Evolutionary conservation across 2,888 invertebrate genomes (phyloP), one percentile per base, ranked within the genome.

Genomic region (Perizoma flavofasciatum): DNA sequence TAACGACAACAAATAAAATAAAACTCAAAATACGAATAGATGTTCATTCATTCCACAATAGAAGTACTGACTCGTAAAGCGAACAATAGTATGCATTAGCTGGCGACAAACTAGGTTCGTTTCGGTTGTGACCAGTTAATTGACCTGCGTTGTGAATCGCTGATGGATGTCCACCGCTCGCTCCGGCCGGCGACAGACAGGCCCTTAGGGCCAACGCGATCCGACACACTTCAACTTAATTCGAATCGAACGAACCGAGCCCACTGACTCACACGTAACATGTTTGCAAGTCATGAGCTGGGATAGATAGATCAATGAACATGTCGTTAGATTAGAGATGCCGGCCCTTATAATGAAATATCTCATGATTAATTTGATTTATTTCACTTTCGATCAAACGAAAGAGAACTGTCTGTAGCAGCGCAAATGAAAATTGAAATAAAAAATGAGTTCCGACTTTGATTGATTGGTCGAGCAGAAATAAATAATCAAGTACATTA

Each of bases 141-240:
- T 89, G 89, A 85, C 78, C 80, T 73, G 79, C 83, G 85, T 83
- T 76, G 78, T 74, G 78, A 87, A 91, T 90, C 77, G 77, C 72
- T 87, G 88, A 90, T 85, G 79, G 75, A 90, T 86, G 85, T 79
- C 78, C 79, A 72, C 72, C 75, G 70, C 71, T 67, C 71, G 74
- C 73, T 69, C 65, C 70, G 69, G 59, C 65, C 70, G 69, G 59
- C 69, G 72, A 71, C 77, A 69, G 66, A 69, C 70, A 66, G 70
- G 74, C 81, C 79, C 82, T 80, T 69, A 74, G 68, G 74, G 69
- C 75, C 73, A 61, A 66, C 49, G 35, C 58, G 74, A 79, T 88
- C 82, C 78, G 86, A 81, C 78, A 83, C 82, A 79, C 83, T 70
- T 79, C 75, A 73, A 76, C 75, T 76, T 73, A 72, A 78, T 79